phyloP scores from a whole-genome alignment of 2,888 invertebrate species.

The Dicyrtomina minuta region DNA sequence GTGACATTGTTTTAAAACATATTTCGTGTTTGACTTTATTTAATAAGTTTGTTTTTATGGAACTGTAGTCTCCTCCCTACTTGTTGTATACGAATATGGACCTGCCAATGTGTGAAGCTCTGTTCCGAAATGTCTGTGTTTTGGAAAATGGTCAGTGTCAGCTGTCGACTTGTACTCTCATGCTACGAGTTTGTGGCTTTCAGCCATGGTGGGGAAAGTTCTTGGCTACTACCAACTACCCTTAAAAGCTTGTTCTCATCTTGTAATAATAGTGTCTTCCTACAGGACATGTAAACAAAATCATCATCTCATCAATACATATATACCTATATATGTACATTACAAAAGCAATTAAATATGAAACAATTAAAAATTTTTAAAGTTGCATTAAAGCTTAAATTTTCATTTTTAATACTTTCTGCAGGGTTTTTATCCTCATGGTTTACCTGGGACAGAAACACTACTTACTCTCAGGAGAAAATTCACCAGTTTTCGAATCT shows the following conservation, averaged over 20 bases:
- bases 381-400: too few relatives aligned
- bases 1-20: too few relatives aligned
- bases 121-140: too few relatives aligned
- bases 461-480: conserved; percentile 67
- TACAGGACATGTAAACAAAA: conserved; percentile 74
- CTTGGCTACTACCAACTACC: conserved; percentile 79
- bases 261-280: conserved; percentile 70
- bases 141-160: conserved; percentile 77
- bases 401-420: conserved; percentile 41
- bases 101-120: too few relatives aligned
- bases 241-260: conserved; percentile 76
- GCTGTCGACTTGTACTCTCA: conserved; percentile 74
- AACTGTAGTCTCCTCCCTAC: too few relatives aligned
- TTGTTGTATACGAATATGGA: too few relatives aligned
- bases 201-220: conserved; percentile 88
- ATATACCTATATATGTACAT: too few relatives aligned
- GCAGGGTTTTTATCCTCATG: conserved; percentile 78
- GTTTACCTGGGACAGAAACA: conserved; percentile 83
- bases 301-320: too few relatives aligned
- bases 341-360: too few relatives aligned
- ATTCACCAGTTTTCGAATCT: too few relatives aligned
- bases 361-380: conserved; percentile 3
- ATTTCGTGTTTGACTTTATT: conserved; percentile 66
- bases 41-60: conserved; percentile 72
- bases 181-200: too few relatives aligned